Percentiles rank a stretch among this genome's conserved stretches.
phyloP scores from a whole-genome alignment of 2,113 vertebrate genomes.

The Halichoeres trimaculatus region DNA sequence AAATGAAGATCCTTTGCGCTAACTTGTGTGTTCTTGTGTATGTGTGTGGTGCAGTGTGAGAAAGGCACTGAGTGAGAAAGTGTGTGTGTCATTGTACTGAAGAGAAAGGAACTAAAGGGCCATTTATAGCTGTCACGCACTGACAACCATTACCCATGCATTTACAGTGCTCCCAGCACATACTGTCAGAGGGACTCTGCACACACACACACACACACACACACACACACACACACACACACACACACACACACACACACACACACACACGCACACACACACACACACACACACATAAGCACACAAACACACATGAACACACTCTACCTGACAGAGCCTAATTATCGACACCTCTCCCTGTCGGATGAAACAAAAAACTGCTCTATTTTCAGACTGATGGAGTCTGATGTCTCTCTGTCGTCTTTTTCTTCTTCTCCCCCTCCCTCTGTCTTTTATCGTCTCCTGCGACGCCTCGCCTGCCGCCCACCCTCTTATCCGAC shows the following conservation, averaged over 20 bases:
- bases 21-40: slow-evolving; percentile 13
- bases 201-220: slow-evolving; percentile 23
- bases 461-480: slow-evolving; percentile 52
- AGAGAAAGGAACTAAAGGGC: slow-evolving; percentile 90
- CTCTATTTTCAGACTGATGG: slow-evolving; percentile 85
- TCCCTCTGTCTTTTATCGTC: slow-evolving; percentile 80
- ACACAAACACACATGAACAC: slow-evolving; percentile 1
- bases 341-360: slow-evolving; percentile 94
- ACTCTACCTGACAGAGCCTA: slow-evolving; percentile 89
- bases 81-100: slow-evolving; percentile 62
- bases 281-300: slow-evolving; percentile 6
- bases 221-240: slow-evolving; percentile 22
- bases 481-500: slow-evolving; percentile 59
- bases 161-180: slow-evolving; percentile 95
- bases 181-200: slow-evolving; percentile 88
- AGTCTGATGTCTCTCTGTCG: slow-evolving; percentile 81
- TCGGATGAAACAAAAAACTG: slow-evolving; percentile 84
- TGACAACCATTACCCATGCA: slow-evolving; percentile 97
- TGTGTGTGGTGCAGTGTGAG: not conserved
- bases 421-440: slow-evolving; percentile 68
- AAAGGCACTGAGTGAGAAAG: slow-evolving; percentile 5
- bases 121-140: slow-evolving; percentile 97
- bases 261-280: slow-evolving; percentile 16
- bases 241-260: not conserved
- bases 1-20: slow-evolving; percentile 54